A percentile compares a stretch with the other conserved stretches of the same genome.
phyloP scores from a whole-genome alignment of 2,113 vertebrate genomes.

The Romanogobio albipinnatus region DNA sequence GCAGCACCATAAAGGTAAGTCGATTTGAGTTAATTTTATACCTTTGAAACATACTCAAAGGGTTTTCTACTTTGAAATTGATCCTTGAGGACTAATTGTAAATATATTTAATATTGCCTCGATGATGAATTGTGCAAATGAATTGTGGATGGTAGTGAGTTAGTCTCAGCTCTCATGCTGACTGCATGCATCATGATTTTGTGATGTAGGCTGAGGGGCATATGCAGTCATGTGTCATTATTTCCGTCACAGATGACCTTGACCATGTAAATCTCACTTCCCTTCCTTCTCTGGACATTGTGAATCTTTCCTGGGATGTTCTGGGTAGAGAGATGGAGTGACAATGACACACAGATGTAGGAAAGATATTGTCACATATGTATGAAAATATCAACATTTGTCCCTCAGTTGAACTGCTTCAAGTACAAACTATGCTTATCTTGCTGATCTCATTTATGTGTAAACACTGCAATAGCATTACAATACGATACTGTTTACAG shows the following conservation, averaged over 20 bases:
- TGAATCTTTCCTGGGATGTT: constrained; percentile 10
- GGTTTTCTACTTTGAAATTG: background rate
- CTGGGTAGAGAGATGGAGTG: background rate
- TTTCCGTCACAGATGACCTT: constrained; percentile 38
- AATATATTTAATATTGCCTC: background rate
- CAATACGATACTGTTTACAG: background rate
- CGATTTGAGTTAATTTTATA: no score
- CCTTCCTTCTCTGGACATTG: constrained; percentile 3
- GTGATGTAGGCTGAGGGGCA: constrained; percentile 32
- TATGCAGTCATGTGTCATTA: constrained; percentile 34
- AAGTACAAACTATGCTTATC: background rate
- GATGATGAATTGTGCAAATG: background rate
- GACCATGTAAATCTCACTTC: constrained; percentile 12
- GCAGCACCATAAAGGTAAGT: background rate
- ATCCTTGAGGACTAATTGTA: background rate
- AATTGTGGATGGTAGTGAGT: background rate
- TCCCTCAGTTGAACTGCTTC: constrained; percentile 1
- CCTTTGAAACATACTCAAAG: no score
- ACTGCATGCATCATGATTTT: constrained; percentile 27
- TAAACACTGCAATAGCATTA: constrained; percentile 14
- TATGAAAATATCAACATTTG: background rate
- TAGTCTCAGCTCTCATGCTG: background rate
- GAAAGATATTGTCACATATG: background rate
- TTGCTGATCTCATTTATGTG: constrained; percentile 14
- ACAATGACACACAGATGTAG: background rate